Base-by-base conservation (phyloP, 2,113 vertebrate genomes). In the Quiscalus mexicanus region DNA sequence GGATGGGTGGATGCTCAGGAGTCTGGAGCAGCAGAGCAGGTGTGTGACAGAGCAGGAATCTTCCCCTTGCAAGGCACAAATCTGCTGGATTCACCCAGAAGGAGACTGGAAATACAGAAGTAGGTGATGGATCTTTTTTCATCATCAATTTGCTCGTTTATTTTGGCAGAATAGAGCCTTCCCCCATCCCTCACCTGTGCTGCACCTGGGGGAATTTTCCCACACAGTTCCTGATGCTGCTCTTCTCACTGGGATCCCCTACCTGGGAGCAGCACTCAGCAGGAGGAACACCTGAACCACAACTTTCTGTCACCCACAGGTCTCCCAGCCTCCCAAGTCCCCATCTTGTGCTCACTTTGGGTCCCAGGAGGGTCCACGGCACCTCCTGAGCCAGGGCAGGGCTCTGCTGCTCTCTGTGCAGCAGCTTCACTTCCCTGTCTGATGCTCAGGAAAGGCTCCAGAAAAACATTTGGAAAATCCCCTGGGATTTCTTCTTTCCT, bases 231-330 rank as follows among this genome's bases (percentile, higher is more conserved):
- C 47, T 5, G 2, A 24, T 16, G 33, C 67, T 45, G 52, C 67
- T 42, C 21, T 1, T 47, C 59, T 47, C 5, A 0, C 19, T 1
- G 0, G 33, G 39, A n/a, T 49, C 35, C 84, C 35, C 31, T 22
- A 0, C 6, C 3, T 3, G 19, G 35, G 79, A 74, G 74, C 64
- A 52, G 10, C 20, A 3, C 31, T 27, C 17, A 4, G 19, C 9
- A 15, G 50, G 18, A 3, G 6, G 5, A 22, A n/a, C 45, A 11
- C 22, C 53, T 23, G 58, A 47, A 44, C 5, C 15, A 10, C 28
- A 3, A 1, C 12, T 42, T 28, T 1, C 7, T 13, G 16, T 45
- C 59, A 44, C 77, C 33, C 30, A 17, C 65, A 23, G 27, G 11
- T 8, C 11, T 31, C 23, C 55, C 52, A 28, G 2, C 11, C 42